Conservation (phyloP, 2,797 vertebrate species). For the Echiichthys vipera region DNA sequence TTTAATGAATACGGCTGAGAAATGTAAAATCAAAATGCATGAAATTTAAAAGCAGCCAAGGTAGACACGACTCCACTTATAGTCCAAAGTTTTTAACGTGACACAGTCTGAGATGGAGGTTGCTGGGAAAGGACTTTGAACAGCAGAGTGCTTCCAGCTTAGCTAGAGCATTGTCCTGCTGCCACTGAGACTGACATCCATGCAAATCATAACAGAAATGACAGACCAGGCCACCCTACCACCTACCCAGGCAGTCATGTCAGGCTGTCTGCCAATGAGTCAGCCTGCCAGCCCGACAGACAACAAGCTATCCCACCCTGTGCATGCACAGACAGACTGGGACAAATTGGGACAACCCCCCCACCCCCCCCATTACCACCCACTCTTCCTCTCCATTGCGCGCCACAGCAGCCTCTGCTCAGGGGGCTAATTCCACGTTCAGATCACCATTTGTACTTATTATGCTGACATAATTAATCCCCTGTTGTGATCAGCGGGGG, state of each 20-base stretch:
- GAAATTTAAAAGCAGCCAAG: neutral
- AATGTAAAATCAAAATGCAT: constrained; percentile 36
- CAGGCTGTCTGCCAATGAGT: constrained; percentile 50
- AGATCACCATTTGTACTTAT: constrained; percentile 91
- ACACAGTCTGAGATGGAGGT: constrained; percentile 18
- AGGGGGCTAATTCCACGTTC: constrained; percentile 88
- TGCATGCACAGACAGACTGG: constrained; percentile 77
- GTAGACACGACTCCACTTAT: neutral
- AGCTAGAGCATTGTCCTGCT: constrained; percentile 62
- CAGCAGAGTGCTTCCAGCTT: constrained; percentile 48
- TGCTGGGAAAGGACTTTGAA: constrained; percentile 28
- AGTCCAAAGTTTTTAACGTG: neutral
- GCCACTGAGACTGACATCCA: constrained; percentile 78
- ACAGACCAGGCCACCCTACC: constrained; percentile 62
- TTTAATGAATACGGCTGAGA: constrained; percentile 33
- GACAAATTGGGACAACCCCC: constrained; percentile 83
- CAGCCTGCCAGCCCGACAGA: constrained; percentile 59
- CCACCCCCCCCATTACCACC: constrained; percentile 69
- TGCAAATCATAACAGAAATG: constrained; percentile 84
- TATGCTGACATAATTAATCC: constrained; percentile 89
- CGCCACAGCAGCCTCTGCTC: constrained; percentile 78
- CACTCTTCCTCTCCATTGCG: constrained; percentile 76
- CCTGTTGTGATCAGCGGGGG: constrained; percentile 91
- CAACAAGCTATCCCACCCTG: constrained; percentile 70
- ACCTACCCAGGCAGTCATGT: constrained; percentile 51